Percentiles rank a stretch among this genome's conserved stretches.
phyloP scores from a whole-genome alignment of 2,888 invertebrate genomes.

The Drosophila affinis region DNA sequence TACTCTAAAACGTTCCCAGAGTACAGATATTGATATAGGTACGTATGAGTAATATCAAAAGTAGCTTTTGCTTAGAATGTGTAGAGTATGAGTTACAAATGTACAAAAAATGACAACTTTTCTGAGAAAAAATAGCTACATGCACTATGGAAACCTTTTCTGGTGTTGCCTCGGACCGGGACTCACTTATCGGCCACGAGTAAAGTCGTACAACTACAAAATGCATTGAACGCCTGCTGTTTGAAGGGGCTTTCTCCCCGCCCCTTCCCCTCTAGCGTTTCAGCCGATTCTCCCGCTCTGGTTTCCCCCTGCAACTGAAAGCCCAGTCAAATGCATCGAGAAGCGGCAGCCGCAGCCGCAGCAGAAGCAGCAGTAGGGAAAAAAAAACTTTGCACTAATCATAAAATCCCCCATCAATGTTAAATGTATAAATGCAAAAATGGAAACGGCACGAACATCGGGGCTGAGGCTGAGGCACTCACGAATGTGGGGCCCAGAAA shows the following conservation, averaged over 20 bases:
- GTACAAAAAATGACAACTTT: background rate
- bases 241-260: conserved; percentile 34
- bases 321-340: conserved; percentile 48
- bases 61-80: background rate
- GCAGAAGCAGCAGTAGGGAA: conserved; percentile 27
- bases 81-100: background rate
- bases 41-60: no score
- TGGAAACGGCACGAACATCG: conserved; percentile 67
- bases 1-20: no score
- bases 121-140: conserved; percentile 10
- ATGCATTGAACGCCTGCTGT: conserved; percentile 65
- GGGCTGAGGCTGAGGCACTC: conserved; percentile 30
- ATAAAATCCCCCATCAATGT: conserved; percentile 52
- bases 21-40: no score
- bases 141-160: conserved; percentile 2
- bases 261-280: background rate
- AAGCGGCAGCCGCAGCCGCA: conserved; percentile 34
- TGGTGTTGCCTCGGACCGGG: background rate
- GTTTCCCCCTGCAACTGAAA: conserved; percentile 66
- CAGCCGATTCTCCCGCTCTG: background rate
- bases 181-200: conserved; percentile 46
- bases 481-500: conserved; percentile 43
- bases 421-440: conserved; percentile 41
- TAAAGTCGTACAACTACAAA: conserved; percentile 55
- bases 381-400: conserved; percentile 57